Evolutionary conservation across 2,888 invertebrate genomes (phyloP).

Genomic region (Tachystola acroxantha): DNA sequence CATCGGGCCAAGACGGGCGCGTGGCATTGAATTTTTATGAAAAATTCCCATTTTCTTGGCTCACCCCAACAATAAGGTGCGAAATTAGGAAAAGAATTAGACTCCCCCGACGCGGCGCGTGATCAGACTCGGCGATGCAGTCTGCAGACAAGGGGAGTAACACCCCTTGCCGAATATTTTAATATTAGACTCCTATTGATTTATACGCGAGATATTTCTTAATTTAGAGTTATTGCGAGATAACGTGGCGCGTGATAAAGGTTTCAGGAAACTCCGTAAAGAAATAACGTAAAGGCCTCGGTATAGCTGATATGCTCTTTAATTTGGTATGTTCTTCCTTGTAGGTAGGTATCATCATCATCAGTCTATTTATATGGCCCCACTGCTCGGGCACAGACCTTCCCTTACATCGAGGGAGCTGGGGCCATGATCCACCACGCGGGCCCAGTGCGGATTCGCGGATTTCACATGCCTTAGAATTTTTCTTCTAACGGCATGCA

Average conservation of each 20-base stretch:
- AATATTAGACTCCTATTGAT: constrained; percentile 41
- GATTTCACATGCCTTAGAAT: too few relatives aligned
- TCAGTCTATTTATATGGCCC: too few relatives aligned
- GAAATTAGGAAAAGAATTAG: constrained; percentile 75
- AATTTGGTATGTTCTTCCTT: too few relatives aligned
- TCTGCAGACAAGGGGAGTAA: constrained; percentile 5
- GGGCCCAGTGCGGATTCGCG: too few relatives aligned
- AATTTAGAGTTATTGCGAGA: constrained; percentile 27
- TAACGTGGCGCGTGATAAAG: background rate
- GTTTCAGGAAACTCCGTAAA: too few relatives aligned
- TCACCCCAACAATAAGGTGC: constrained; percentile 68
- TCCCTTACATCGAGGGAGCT: too few relatives aligned
- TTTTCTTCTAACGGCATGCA: too few relatives aligned
- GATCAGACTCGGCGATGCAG: constrained; percentile 55
- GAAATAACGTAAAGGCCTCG: too few relatives aligned
- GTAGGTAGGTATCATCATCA: too few relatives aligned
- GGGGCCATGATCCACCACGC: too few relatives aligned
- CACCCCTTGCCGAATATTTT: constrained; percentile 30
- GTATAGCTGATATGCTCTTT: too few relatives aligned
- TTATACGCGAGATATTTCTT: constrained; percentile 48
- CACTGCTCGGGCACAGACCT: too few relatives aligned
- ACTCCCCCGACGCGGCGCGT: constrained; percentile 59
- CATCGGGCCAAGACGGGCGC: constrained; percentile 12
- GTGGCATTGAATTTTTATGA: constrained; percentile 41
- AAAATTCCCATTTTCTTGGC: constrained; percentile 63